Base-by-base conservation (phyloP, 2,113 vertebrate genomes). In the Oophaga pumilio region DNA sequence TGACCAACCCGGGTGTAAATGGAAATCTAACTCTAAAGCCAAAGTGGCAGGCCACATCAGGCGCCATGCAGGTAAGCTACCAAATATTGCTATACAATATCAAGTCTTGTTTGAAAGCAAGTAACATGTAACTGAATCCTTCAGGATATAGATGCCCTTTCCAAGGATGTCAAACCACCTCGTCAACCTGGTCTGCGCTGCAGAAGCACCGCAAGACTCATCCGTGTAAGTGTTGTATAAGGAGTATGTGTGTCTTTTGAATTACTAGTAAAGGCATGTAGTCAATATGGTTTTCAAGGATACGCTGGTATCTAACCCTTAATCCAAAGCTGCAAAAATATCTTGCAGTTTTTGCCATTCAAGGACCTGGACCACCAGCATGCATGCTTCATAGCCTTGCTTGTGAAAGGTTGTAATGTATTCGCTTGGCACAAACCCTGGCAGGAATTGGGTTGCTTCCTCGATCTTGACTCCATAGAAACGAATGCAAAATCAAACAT, bases 81-180 rank as follows among this genome's bases (percentile, higher is more conserved):
- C 56, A 2, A 2, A 60, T 7, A 14, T 14, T 62, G 28, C 0
- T 2, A 28, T 1, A 28, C 14, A n/a, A 1, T 50, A n/a, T 15
- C 2, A 18, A 12, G 53, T 5, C 15, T 33, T 56, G 52, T 7
- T 22, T 59, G 2, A 7, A 28, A 71, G 71, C 2, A 26, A 15
- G 3, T 85, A 76, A n/a, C 13, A 4, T 49, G 7, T 28, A 24
- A 7, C 0, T 1, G 17, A 1, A 11, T 43, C 77, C 22, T 85
- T 85, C 73, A 96, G 95, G 96, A 64, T 96, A 96, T 69, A 80
- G 62, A 53, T 96, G 96, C 87, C 91, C 90, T 50, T 82, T 81
- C 6, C 18, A 68, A 0, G 85, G 90, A 87, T 96, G 96, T 77
- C 88, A 91, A 68, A 86, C 93, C 2, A 53, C 91, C 9, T 91